Base-by-base conservation (phyloP, 2,113 vertebrate species). In the Ancistrus triradiatus region DNA sequence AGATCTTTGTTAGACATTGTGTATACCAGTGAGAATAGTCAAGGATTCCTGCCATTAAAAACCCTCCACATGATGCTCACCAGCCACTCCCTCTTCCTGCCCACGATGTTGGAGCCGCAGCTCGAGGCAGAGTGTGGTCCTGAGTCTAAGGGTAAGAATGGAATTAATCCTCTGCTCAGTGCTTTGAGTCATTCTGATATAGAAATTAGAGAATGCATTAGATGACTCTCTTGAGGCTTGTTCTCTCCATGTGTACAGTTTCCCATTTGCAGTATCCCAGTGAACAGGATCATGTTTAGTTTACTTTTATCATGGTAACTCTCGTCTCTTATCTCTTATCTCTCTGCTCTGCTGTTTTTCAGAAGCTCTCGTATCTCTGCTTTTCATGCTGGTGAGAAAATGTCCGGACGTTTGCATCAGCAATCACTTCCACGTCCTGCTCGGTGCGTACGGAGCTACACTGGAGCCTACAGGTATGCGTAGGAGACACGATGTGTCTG, bases 61-160 rank as follows among this genome's bases (percentile, higher is more conserved):
- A 83, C 80, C 18, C 37, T 97, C 21, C 88, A 98, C 72, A 85
- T 86, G 88, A 97, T 98, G 95, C 81, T 87, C 74, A 93, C 81
- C 10, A 95, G 91, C 78, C 95, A 99, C 69, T 98, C 96, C 5
- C 80, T 92, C 38, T 99, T 99, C 78, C 68, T 99, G 78, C 87
- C 92, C 48, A 80, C 77, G 21, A 89, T 99, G 77, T 77, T 99
- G 69, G 75, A 68, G 11, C 67, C 85, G 0, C 46, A 74, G 8
- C 84, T 87, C 47, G 90, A 85, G 3, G 44, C 67, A 0, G 59
- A 31, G 55, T 27, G 0, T 0, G 81, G 72, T 37, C 18, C 3
- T 33, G 77, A 58, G 24, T 68, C 78, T 2, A 93, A 89, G 91
- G 96, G 96, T 96, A 72, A 21, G 37, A 31, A 55, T 4, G 25